These are phyloP conservation scores for Drosophila antonietae DNA, from an alignment of 2,888 invertebrate genomes.

Conservation along the genomic window DNA sequence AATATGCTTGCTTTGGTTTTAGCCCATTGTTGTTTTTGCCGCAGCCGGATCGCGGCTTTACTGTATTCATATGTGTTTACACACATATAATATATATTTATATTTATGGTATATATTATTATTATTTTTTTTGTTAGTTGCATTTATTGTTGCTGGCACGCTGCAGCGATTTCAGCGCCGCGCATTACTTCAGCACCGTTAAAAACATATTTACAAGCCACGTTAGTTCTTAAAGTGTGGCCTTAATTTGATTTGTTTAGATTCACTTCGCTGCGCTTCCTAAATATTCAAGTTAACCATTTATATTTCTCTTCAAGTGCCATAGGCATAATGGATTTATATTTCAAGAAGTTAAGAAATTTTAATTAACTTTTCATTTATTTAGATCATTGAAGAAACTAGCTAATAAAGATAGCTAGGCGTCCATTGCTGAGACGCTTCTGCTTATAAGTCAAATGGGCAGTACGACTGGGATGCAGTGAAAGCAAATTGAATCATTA, in stretches of 20 bases:
- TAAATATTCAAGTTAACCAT: slow-evolving; percentile 13
- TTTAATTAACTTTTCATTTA: not conserved
- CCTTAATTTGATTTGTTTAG: slow-evolving; percentile 77
- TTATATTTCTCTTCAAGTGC: not conserved
- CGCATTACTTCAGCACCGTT: slow-evolving; percentile 80
- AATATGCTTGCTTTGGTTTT: slow-evolving; percentile 67
- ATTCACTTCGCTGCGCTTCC: slow-evolving; percentile 58
- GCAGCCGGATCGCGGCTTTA: slow-evolving; percentile 60
- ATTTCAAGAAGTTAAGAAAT: no score
- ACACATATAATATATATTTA: not conserved
- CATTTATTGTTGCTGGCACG: slow-evolving; percentile 57
- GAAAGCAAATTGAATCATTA: no score
- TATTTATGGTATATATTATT: not conserved
- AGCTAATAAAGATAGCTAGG: no score
- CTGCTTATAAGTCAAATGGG: no score
- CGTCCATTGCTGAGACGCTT: no score
- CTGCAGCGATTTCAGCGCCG: slow-evolving; percentile 72
- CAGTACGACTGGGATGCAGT: no score
- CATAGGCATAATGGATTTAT: not conserved
- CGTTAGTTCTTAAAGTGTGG: slow-evolving; percentile 78
- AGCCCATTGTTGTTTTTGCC: slow-evolving; percentile 39
- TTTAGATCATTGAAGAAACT: not conserved
- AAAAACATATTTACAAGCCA: slow-evolving; percentile 76
- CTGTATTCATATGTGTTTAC: slow-evolving; percentile 38
- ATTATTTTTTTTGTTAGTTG: slow-evolving; percentile 22